Percentiles rank a stretch among this genome's conserved stretches.
phyloP scores from a whole-genome alignment of 2,888 invertebrate species.

The Andrena camellia region DNA sequence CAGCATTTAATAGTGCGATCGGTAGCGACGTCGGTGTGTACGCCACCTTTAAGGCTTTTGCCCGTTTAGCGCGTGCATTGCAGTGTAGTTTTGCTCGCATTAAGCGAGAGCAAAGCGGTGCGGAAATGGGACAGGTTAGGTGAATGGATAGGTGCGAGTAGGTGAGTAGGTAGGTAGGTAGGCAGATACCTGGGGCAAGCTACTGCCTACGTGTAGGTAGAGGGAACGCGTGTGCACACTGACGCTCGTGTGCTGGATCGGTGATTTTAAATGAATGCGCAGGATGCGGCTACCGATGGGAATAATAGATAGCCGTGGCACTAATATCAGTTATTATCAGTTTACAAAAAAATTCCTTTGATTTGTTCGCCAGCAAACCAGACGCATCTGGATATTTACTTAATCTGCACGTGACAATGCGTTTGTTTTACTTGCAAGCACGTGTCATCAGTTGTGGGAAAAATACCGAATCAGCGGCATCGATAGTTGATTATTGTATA shows the following conservation, averaged over 20 bases:
- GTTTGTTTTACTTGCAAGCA: neutral
- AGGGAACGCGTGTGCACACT: conserved; percentile 55
- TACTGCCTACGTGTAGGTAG: conserved; percentile 49
- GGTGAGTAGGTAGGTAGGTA: conserved; percentile 78
- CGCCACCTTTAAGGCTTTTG: conserved; percentile 34
- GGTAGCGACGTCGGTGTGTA: neutral
- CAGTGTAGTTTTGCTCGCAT: conserved; percentile 50
- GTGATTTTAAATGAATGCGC: conserved; percentile 52
- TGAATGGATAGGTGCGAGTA: conserved; percentile 76
- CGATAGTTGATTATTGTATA: too few relatives aligned
- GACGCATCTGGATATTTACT: neutral
- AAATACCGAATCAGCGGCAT: too few relatives aligned
- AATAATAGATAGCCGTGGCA: conserved; percentile 45
- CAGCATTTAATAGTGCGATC: conserved; percentile 4
- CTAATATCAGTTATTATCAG: conserved; percentile 43
- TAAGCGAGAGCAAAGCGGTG: conserved; percentile 68
- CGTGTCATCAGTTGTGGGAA: too few relatives aligned
- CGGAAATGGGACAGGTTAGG: conserved; percentile 73
- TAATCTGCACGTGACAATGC: neutral
- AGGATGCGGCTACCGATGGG: conserved; percentile 58
- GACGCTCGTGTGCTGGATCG: conserved; percentile 36
- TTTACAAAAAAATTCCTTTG: conserved; percentile 10
- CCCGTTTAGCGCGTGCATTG: conserved; percentile 28
- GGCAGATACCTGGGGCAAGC: conserved; percentile 60
- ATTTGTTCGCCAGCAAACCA: neutral